Conservation (phyloP, 1,140 invertebrate genomes). For the Calliopsis andreniformis region DNA sequence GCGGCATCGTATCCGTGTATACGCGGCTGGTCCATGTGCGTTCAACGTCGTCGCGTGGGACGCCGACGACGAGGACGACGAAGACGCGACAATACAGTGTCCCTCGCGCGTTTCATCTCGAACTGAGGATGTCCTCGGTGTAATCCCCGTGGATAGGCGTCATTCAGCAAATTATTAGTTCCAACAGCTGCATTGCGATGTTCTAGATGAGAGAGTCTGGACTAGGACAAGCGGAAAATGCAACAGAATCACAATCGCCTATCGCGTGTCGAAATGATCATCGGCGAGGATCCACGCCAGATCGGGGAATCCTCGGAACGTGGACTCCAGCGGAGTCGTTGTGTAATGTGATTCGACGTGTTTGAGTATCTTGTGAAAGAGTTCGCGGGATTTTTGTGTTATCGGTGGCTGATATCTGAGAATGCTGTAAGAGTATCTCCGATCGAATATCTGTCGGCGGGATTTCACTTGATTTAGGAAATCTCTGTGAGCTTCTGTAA, state of each 20-base stretch:
- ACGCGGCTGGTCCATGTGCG: conserved; percentile 62
- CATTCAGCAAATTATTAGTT: no score
- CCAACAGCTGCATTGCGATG: conserved; percentile 2
- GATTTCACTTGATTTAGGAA: conserved; percentile 13
- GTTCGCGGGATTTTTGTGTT: background rate
- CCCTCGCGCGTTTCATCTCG: background rate
- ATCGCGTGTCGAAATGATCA: conserved; percentile 27
- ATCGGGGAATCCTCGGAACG: conserved; percentile 20
- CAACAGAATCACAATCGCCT: conserved; percentile 8
- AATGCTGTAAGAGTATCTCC: background rate
- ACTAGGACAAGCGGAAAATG: conserved; percentile 44
- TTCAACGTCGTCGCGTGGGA: conserved; percentile 61
- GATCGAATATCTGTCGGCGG: conserved; percentile 2
- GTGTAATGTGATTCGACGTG: background rate
- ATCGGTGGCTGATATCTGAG: no score
- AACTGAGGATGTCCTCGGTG: background rate
- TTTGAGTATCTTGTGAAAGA: conserved; percentile 27
- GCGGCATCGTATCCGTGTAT: conserved; percentile 53
- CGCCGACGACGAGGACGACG: conserved; percentile 41
- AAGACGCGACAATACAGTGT: background rate
- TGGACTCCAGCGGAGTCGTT: conserved; percentile 36
- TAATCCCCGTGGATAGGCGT: no score
- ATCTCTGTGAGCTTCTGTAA: no score
- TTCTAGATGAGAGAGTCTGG: background rate
- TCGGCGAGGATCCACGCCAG: conserved; percentile 31